Conservation (phyloP, 1,140 invertebrate species). For the Drosophila yakuba region DNA sequence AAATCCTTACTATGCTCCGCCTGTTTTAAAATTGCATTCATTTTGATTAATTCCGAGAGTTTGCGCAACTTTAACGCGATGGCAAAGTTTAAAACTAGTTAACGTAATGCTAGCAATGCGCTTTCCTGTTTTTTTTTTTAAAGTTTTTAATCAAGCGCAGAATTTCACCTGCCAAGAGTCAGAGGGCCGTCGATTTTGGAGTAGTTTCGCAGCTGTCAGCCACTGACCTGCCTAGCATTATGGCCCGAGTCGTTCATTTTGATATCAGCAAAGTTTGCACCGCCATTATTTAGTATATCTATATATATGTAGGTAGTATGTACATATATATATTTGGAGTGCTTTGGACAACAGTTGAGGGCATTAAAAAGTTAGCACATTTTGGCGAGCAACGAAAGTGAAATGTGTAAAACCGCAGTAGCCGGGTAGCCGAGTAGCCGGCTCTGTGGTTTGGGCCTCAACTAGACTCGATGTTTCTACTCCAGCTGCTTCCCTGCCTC, state of each 20-base stretch:
- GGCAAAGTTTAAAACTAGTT: slow-evolving; percentile 31
- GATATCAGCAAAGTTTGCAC: slow-evolving; percentile 13
- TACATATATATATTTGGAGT: background rate
- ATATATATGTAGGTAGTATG: background rate
- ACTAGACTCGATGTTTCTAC: slow-evolving; percentile 13
- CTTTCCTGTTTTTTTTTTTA: slow-evolving; percentile 1
- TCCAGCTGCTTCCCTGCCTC: background rate
- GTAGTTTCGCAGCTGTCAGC: slow-evolving; percentile 42
- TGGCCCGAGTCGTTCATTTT: slow-evolving; percentile 17
- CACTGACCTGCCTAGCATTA: slow-evolving; percentile 28
- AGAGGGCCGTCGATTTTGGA: slow-evolving; percentile 4
- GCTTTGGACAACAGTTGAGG: slow-evolving; percentile 54
- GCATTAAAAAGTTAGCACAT: slow-evolving; percentile 73
- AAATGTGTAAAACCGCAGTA: slow-evolving; percentile 65
- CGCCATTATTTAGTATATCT: no score
- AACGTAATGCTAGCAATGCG: slow-evolving; percentile 16
- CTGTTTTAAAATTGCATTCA: background rate
- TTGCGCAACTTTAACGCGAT: slow-evolving; percentile 8
- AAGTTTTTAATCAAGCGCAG: slow-evolving; percentile 33
- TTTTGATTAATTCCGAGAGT: background rate
- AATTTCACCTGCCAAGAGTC: slow-evolving; percentile 22
- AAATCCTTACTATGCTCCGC: no score
- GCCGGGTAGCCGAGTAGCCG: slow-evolving; percentile 7
- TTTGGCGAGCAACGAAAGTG: slow-evolving; percentile 71
- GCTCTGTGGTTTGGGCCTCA: slow-evolving; percentile 7